A percentile compares a stretch with the other conserved stretches of the same genome.
These are phyloP conservation scores for Cisticola juncidis DNA, from an alignment of 2,113 vertebrate genomes.

Conservation along the genomic window DNA sequence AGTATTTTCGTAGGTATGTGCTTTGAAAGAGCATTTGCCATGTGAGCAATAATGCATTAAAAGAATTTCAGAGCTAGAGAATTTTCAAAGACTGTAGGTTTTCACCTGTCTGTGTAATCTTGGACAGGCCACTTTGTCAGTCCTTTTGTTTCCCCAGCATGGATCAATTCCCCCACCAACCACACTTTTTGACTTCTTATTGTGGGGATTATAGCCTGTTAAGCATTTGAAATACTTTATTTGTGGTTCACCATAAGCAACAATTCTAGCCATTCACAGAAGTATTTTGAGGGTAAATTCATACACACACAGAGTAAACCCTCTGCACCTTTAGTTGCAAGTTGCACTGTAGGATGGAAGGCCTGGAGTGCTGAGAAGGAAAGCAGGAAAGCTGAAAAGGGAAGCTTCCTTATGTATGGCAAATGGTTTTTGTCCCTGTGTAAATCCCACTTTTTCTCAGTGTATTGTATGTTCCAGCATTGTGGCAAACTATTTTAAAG, in stretches of 20 bases:
- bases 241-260: neutral
- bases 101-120: neutral
- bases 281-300: neutral
- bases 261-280: neutral
- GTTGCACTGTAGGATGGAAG: neutral
- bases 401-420: neutral
- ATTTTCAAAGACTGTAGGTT: neutral
- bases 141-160: neutral
- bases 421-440: neutral
- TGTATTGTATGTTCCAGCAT: neutral
- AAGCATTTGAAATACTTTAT: neutral
- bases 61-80: neutral
- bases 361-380: neutral
- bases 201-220: neutral
- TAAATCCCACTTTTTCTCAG: neutral
- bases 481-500: neutral
- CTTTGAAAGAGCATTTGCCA: neutral
- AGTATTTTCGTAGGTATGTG: neutral
- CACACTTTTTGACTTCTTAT: neutral
- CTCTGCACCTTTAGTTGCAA: neutral
- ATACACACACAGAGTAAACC: neutral
- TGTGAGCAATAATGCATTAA: neutral
- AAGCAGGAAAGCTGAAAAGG: neutral
- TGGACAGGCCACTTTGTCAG: neutral
- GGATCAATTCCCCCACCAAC: neutral